Percentiles rank a stretch among this genome's conserved stretches.
Evolutionary conservation across 2,888 invertebrate genomes (phyloP).

Genomic region (Temnothorax rugatulus): DNA sequence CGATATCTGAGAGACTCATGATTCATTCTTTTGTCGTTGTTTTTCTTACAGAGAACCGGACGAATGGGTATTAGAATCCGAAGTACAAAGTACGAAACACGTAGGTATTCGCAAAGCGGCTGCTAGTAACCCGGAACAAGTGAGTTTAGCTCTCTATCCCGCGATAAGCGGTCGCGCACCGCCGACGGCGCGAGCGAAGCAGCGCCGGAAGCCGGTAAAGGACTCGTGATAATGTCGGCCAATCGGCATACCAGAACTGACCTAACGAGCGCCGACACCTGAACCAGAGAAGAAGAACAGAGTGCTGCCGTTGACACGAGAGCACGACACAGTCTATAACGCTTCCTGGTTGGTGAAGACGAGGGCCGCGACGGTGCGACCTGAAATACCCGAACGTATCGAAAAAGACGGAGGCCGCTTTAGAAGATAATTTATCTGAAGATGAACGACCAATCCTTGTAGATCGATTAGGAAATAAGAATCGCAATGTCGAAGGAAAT

Average conservation of each 20-base stretch:
- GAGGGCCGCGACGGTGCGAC: constrained; percentile 45
- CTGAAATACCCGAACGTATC: constrained; percentile 62
- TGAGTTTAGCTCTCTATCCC: constrained; percentile 80
- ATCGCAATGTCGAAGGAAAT: constrained; percentile 17
- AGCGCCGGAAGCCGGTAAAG: constrained; percentile 83
- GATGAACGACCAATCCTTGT: constrained; percentile 38
- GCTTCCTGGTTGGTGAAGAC: constrained; percentile 58
- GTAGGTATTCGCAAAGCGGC: constrained; percentile 82
- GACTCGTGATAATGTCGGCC: constrained; percentile 82
- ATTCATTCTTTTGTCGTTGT: neutral
- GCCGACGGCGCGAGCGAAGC: constrained; percentile 79
- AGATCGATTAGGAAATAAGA: constrained; percentile 26
- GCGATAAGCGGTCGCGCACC: constrained; percentile 78
- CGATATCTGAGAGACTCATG: constrained; percentile 76
- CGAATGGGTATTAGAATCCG: constrained; percentile 93
- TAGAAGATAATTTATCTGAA: constrained; percentile 41
- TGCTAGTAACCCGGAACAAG: constrained; percentile 77
- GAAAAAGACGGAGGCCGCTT: constrained; percentile 24
- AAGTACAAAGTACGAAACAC: constrained; percentile 85
- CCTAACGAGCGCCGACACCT: constrained; percentile 57
- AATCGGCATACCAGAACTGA: constrained; percentile 62
- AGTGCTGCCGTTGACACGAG: constrained; percentile 44
- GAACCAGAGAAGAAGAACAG: constrained; percentile 56
- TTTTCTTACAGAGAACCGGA: constrained; percentile 91
- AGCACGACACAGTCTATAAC: constrained; percentile 53